Evolutionary conservation across 2,888 invertebrate species (phyloP), one percentile per base, ranked within the genome.

Genomic region (Ichneumoninae sp.): DNA sequence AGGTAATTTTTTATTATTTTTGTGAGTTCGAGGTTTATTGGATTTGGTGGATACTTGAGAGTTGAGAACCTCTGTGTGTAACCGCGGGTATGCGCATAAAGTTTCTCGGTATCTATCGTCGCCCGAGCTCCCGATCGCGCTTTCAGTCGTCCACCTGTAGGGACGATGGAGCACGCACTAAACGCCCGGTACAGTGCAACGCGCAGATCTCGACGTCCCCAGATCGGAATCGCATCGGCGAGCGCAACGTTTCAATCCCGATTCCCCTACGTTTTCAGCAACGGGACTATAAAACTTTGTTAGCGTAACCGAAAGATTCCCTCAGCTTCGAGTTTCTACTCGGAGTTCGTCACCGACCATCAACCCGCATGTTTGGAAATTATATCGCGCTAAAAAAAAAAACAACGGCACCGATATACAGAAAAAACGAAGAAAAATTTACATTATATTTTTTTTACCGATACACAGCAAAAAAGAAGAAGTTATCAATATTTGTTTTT

Each of bases 81-180:
- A 74, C 81, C 78, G 75, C 57, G 76, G 69, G 33, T 83, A 83
- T 79, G 76, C 73, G 76, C 83, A 75, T 74, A 82, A 75, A 83
- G 86, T 82, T 83, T 83, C 83, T 83, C 77, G 57, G 77, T 86
- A 81, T 87, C 76, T 68, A 79, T 79, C 65, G 74, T 78, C 79
- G 69, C 33, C 63, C 52, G 74, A 74, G 63, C 69, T 81, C 75
- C 77, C 75, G 73, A 83, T 83, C 78, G 63, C 68, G 74, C 69
- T 65, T 77, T 40, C 79, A 69, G 70, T 75, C 76, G 66, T 80
- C 85, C 87, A 87, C 85, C 85, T 85, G 86, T 80, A 19, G 79
- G 82, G 80, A 75, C 78, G 44, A 81, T 66, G 68, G 71, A 22
- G 44, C 76, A 77, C 60, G 76, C 57, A 76, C 63, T 60, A 13